These are phyloP conservation scores for Scrobipalpa atriplicella DNA, from an alignment of 2,888 invertebrate genomes.

Conservation along the genomic window DNA sequence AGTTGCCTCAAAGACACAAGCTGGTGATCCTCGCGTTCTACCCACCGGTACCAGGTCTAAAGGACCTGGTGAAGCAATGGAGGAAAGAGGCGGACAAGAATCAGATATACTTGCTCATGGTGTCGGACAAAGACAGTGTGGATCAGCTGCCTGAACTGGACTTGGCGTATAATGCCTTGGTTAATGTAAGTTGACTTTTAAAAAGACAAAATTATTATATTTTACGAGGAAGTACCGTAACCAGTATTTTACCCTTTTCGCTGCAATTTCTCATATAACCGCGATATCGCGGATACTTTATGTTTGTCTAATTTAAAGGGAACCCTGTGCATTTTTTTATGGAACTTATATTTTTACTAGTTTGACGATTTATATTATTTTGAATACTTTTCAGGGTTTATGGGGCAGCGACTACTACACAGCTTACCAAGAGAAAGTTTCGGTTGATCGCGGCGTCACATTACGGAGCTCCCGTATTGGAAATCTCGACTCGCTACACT, in stretches of 20 bases:
- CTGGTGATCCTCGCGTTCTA: constrained; percentile 46
- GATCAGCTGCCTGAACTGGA: constrained; percentile 50
- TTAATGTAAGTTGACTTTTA: constrained; percentile 53
- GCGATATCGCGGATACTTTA: no score
- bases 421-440: constrained; percentile 36
- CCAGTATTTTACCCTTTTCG: no score
- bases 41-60: constrained; percentile 47
- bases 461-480: constrained; percentile 43
- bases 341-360: not conserved
- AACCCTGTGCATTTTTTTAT: no score
- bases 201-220: no score
- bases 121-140: constrained; percentile 45
- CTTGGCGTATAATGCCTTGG: constrained; percentile 48
- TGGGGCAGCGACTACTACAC: constrained; percentile 51
- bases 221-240: no score
- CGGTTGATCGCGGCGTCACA: constrained; percentile 31
- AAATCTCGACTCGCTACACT: constrained; percentile 49
- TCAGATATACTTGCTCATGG: constrained; percentile 48
- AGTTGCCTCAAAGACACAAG: constrained; percentile 43
- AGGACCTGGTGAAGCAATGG: constrained; percentile 47
- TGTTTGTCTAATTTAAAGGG: no score
- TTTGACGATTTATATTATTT: not conserved
- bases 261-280: no score
- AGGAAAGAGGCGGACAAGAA: constrained; percentile 45
- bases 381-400: constrained; percentile 37